Conservation (phyloP, 2,888 invertebrate genomes). For the Aricia artaxerxes region DNA sequence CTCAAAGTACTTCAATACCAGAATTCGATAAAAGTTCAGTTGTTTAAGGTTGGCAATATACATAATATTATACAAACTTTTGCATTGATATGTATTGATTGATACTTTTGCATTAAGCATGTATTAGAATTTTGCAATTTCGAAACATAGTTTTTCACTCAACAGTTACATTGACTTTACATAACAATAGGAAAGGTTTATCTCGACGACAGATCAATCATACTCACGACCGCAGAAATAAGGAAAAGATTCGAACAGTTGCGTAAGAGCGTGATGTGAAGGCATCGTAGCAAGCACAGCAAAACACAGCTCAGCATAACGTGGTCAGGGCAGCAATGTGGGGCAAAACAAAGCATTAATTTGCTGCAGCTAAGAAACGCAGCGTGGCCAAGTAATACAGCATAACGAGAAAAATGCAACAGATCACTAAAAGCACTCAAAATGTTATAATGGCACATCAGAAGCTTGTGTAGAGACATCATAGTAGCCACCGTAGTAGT, state of each 20-base stretch:
- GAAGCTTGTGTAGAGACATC: neutral
- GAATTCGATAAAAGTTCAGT: no score
- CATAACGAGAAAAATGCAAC: neutral
- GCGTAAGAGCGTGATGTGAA: neutral
- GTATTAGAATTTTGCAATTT: neutral
- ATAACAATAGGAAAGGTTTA: neutral
- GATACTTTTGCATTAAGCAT: neutral
- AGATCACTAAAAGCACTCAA: neutral
- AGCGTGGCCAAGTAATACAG: no score
- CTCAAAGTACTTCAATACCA: no score
- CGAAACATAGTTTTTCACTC: neutral
- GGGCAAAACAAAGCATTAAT: neutral
- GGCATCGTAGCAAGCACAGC: neutral
- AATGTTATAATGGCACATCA: neutral
- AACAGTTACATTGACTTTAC: neutral
- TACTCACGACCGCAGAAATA: slow-evolving; percentile 2
- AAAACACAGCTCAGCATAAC: neutral
- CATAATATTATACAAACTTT: no score
- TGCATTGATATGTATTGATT: no score
- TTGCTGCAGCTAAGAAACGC: neutral
- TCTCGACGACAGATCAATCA: neutral
- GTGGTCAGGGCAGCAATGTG: neutral
- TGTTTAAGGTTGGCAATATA: no score
- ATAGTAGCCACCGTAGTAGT: no score
- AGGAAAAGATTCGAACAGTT: slow-evolving; percentile 4